Conservation (phyloP, 1,140 invertebrate species). For the Drosophila mayri region DNA sequence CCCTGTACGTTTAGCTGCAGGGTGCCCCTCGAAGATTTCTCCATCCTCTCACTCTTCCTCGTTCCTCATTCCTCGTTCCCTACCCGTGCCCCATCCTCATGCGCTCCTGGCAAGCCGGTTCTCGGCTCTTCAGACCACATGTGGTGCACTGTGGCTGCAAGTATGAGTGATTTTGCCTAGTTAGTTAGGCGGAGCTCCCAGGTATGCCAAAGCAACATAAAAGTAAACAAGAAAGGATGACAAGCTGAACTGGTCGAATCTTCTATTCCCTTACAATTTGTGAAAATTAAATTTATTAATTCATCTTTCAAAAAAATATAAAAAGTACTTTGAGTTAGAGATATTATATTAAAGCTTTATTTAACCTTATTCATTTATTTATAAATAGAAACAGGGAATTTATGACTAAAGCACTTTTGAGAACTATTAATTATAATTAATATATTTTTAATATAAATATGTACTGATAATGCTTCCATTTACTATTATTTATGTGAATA, state of each 20-base stretch:
- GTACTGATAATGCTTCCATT: neutral
- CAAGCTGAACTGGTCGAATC: neutral
- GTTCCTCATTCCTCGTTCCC: neutral
- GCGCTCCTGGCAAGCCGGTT: constrained; percentile 65
- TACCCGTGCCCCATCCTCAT: neutral
- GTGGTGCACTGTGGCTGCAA: constrained; percentile 51
- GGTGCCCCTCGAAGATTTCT: constrained; percentile 60
- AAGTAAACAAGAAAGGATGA: constrained; percentile 11
- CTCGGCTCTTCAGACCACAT: constrained; percentile 60
- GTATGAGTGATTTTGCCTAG: constrained; percentile 82
- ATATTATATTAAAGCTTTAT: too few species aligned
- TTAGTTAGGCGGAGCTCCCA: constrained; percentile 57
- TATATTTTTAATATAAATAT: neutral
- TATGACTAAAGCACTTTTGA: too few species aligned
- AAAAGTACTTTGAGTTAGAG: neutral
- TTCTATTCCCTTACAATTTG: constrained; percentile 4
- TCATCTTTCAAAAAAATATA: too few species aligned
- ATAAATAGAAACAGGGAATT: too few species aligned
- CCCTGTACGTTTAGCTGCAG: constrained; percentile 75
- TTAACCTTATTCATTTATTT: too few species aligned
- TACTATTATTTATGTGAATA: neutral
- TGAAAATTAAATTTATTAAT: too few species aligned
- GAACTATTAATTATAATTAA: too few species aligned
- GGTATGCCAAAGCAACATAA: constrained; percentile 49
- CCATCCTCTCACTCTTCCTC: constrained; percentile 17